Percentiles rank a stretch among this genome's conserved stretches.
Conservation (phyloP, 2,113 vertebrate species). For the Himantopus leucocephalus region DNA sequence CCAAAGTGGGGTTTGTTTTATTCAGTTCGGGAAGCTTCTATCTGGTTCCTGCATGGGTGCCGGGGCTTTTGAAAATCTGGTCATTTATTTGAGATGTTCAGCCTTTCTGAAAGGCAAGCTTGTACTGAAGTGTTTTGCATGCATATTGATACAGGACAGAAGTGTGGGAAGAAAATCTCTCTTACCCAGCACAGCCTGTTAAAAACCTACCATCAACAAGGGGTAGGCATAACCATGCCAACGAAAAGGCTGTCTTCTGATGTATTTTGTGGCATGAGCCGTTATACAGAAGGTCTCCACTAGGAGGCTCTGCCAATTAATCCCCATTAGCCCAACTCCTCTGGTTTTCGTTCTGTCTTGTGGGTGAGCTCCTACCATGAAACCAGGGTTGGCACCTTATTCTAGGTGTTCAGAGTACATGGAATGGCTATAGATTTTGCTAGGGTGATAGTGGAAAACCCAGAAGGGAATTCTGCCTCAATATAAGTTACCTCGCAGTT, state of each 20-base stretch:
- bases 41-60: neutral
- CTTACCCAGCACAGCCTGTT: neutral
- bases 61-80: neutral
- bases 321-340: neutral
- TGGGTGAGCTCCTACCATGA: neutral
- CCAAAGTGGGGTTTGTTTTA: neutral
- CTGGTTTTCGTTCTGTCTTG: neutral
- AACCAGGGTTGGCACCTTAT: rapidly evolving
- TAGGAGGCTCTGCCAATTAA: neutral
- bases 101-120: neutral
- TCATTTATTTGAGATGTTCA: neutral
- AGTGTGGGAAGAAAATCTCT: neutral
- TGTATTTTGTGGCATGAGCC: neutral
- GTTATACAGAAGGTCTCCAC: neutral
- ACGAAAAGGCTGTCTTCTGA: neutral
- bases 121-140: neutral
- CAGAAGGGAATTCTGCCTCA: neutral
- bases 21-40: neutral
- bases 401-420: neutral
- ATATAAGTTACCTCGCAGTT: neutral
- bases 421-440: neutral
- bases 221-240: neutral
- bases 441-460: neutral
- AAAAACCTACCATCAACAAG: neutral
- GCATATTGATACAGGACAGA: neutral